These are phyloP conservation scores for Melangyna quadrimaculata DNA, from an alignment of 2,888 invertebrate species.

Conservation along the genomic window DNA sequence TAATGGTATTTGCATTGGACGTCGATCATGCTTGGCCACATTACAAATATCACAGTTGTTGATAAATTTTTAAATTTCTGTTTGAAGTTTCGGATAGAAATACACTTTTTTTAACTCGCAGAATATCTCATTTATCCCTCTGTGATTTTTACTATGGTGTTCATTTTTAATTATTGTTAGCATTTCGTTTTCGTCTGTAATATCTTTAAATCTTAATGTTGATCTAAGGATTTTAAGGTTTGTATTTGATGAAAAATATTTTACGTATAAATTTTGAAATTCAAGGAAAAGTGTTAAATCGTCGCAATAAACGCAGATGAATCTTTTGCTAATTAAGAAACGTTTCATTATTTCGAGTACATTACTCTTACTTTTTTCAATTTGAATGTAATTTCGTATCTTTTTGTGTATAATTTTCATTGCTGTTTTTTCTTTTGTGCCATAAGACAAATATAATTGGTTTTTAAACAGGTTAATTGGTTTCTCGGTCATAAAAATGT, in stretches of 20 bases:
- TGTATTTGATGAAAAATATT: background rate
- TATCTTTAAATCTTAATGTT: background rate
- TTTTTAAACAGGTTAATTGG: conserved; percentile 19
- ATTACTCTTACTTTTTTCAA: background rate
- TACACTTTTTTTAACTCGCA: background rate
- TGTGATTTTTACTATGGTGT: conserved; percentile 1
- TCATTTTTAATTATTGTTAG: background rate
- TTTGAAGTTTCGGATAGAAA: background rate
- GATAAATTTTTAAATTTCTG: background rate
- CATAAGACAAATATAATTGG: conserved; percentile 6
- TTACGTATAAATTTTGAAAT: no score
- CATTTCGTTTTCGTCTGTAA: conserved; percentile 12
- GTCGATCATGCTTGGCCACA: background rate
- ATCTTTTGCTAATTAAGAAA: background rate
- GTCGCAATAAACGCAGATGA: background rate
- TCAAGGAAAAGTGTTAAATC: background rate
- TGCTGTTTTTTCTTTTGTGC: conserved; percentile 4
- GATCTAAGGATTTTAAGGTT: background rate
- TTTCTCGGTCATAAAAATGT: conserved; percentile 23
- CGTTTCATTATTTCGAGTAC: background rate
- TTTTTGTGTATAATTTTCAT: no score
- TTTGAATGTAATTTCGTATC: conserved; percentile 9
- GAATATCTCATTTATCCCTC: no score
- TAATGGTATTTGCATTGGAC: background rate
- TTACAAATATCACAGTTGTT: background rate